These are phyloP conservation scores for Sesia apiformis DNA, from an alignment of 2,888 invertebrate species.

Conservation along the genomic window DNA sequence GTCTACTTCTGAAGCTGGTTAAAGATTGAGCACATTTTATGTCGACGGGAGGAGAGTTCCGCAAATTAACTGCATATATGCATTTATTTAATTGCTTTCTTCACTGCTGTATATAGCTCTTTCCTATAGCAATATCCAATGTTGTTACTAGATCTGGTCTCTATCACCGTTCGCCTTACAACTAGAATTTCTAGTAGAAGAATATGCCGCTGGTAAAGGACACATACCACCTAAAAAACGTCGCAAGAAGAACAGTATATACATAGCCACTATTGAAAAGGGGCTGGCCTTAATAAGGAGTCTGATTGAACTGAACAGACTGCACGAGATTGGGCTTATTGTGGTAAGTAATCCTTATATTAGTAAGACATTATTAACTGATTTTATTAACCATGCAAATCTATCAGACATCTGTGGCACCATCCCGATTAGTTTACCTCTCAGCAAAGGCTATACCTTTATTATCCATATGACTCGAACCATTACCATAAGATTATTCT, in stretches of 20 bases:
- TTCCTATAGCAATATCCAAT: no score
- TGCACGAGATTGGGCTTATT: slow-evolving; percentile 85
- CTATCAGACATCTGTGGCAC: no score
- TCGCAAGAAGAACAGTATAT: slow-evolving; percentile 84
- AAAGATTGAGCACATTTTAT: no score
- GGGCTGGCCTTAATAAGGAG: slow-evolving; percentile 89
- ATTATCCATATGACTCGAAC: background rate
- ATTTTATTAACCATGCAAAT: no score
- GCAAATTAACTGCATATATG: no score
- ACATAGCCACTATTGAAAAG: slow-evolving; percentile 96
- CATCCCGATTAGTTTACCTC: no score
- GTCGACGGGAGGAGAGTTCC: no score
- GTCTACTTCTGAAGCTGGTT: no score
- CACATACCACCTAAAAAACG: slow-evolving; percentile 88
- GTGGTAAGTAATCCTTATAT: slow-evolving; percentile 46
- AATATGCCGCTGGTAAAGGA: slow-evolving; percentile 95
- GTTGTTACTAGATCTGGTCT: slow-evolving; percentile 79
- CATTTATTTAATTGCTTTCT: no score
- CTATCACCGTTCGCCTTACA: slow-evolving; percentile 91
- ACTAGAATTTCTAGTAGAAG: slow-evolving; percentile 92
- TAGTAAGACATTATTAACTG: background rate
- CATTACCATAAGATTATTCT: no score
- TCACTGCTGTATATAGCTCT: no score
- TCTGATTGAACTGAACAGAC: slow-evolving; percentile 83
- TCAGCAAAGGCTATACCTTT: background rate